Conservation (phyloP, 1,140 invertebrate genomes). For the Coelopa frigida region DNA sequence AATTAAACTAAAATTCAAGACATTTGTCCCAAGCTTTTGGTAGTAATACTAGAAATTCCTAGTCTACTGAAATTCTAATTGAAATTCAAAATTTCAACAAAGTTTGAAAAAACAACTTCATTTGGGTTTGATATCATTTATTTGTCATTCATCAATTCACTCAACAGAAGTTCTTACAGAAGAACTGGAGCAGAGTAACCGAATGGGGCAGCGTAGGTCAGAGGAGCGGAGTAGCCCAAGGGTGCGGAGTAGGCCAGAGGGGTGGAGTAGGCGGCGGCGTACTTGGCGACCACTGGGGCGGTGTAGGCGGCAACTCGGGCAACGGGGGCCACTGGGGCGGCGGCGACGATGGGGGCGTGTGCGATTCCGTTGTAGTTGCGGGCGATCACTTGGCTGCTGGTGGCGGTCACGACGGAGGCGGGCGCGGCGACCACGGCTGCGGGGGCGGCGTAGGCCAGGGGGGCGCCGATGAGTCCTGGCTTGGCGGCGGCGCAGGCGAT, state of each 20-base stretch:
- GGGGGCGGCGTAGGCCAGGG: conserved; percentile 26
- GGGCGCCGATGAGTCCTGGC: conserved; percentile 14
- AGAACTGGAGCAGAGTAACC: background rate
- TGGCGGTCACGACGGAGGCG: conserved; percentile 44
- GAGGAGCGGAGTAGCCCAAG: conserved; percentile 2
- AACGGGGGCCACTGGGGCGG: conserved; percentile 12
- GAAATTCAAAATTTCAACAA: too few relatives aligned
- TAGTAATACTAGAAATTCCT: too few relatives aligned
- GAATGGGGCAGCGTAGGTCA: background rate
- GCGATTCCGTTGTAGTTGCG: conserved; percentile 46
- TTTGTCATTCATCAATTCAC: background rate
- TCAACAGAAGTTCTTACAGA: background rate
- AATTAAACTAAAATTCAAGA: too few relatives aligned
- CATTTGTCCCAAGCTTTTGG: too few relatives aligned
- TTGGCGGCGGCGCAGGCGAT: conserved; percentile 13
- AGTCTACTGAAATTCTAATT: too few relatives aligned
- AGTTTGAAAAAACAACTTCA: too few relatives aligned
- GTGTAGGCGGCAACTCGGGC: conserved; percentile 12
- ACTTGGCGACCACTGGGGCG: conserved; percentile 2
- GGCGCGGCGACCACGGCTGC: conserved; percentile 28
- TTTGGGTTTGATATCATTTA: too few relatives aligned
- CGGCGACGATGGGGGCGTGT: conserved; percentile 26
- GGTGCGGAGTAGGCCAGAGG: too few relatives aligned
- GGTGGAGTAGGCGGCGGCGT: conserved; percentile 10
- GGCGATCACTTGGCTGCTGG: conserved; percentile 46